Conservation (phyloP, 2,113 vertebrate species). For the Mesoclemmys tuberculata region DNA sequence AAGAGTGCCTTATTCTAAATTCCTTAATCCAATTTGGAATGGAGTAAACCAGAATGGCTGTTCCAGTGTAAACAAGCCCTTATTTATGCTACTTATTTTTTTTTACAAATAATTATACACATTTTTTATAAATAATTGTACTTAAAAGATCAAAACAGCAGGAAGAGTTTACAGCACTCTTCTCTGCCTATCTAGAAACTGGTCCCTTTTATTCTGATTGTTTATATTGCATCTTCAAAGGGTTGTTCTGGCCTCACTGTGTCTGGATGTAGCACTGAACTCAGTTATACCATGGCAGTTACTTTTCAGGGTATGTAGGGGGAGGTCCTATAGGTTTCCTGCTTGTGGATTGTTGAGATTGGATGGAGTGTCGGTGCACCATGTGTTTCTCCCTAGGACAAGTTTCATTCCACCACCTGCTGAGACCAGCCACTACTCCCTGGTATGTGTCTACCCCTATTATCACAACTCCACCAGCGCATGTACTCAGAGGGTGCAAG, state of each 20-base stretch:
- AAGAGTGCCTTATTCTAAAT: neutral
- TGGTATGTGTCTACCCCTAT: too few relatives aligned
- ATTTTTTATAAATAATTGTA: too few relatives aligned
- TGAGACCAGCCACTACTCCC: neutral
- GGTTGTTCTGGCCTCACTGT: neutral
- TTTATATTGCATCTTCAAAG: neutral
- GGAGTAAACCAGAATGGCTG: neutral
- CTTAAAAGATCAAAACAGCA: neutral
- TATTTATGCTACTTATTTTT: neutral
- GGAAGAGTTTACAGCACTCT: rapidly evolving
- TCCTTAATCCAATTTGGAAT: neutral
- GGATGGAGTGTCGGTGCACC: neutral
- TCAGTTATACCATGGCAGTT: neutral
- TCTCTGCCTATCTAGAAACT: neutral
- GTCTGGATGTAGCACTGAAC: rapidly evolving
- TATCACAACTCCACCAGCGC: too few relatives aligned
- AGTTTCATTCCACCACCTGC: neutral
- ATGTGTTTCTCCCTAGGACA: neutral
- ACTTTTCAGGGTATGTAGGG: neutral
- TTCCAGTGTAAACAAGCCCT: neutral
- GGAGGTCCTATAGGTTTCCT: neutral
- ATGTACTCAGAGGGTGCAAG: neutral
- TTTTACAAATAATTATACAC: too few relatives aligned
- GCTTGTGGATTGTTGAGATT: neutral
- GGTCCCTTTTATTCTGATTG: neutral